These are phyloP conservation scores for Ctenopoma kingsleyae DNA, from an alignment of 2,797 vertebrate species.

Conservation along the genomic window DNA sequence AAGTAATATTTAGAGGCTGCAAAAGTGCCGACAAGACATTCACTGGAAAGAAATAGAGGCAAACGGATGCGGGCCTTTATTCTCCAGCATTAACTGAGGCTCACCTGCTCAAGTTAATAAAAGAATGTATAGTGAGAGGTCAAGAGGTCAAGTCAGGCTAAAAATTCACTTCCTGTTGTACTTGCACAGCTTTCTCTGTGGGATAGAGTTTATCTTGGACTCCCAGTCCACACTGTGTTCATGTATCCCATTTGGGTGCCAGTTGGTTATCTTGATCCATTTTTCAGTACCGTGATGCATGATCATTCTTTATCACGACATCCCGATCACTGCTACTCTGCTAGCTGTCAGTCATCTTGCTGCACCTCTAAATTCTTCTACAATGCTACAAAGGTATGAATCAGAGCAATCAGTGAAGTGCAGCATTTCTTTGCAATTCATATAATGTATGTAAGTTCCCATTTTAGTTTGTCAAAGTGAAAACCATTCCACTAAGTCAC, in stretches of 20 bases:
- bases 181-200: constrained; percentile 2
- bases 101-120: background rate
- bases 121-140: background rate
- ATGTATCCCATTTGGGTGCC: background rate
- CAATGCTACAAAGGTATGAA: constrained; percentile 8
- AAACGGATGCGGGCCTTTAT: background rate
- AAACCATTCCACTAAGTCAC: constrained; percentile 44
- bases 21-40: background rate
- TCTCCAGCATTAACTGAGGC: background rate
- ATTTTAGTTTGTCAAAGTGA: constrained; percentile 42
- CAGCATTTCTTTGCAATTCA: constrained; percentile 15
- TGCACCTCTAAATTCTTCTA: constrained; percentile 21
- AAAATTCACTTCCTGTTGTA: constrained; percentile 5
- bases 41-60: background rate
- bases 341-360: constrained; percentile 36
- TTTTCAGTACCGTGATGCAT: constrained; percentile 13
- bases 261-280: constrained; percentile 30
- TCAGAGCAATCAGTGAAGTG: constrained; percentile 7
- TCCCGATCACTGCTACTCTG: constrained; percentile 5
- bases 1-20: background rate
- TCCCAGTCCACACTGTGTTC: background rate
- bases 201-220: constrained; percentile 20
- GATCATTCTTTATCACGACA: constrained; percentile 18
- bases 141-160: constrained; percentile 2
- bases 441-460: background rate